A percentile compares a stretch with the other conserved stretches of the same genome.
Conservation (phyloP, 2,113 vertebrate genomes). For the Vireo altiloquus region DNA sequence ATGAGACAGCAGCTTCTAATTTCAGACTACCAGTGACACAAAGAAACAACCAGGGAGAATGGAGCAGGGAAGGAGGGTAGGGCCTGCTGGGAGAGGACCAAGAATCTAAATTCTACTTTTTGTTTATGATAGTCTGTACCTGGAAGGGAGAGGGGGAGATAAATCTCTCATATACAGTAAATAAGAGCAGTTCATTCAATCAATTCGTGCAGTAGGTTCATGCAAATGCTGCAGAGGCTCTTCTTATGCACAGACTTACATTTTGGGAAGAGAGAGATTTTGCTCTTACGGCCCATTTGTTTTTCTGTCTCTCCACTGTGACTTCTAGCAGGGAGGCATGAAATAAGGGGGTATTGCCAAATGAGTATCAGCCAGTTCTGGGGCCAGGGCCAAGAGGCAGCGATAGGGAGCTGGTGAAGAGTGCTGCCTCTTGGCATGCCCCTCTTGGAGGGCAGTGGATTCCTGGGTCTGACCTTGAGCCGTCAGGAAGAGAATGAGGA, state of each 20-base stretch:
- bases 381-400: not conserved
- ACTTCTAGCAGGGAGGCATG: not conserved
- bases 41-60: not conserved
- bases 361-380: not conserved
- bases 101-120: not conserved
- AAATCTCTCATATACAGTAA: not conserved
- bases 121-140: not conserved
- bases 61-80: not conserved
- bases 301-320: not conserved
- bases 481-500: not conserved
- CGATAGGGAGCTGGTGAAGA: not conserved
- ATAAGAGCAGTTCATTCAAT: not conserved
- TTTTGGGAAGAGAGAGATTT: not conserved
- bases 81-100: not conserved
- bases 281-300: not conserved
- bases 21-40: not conserved
- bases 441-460: not conserved
- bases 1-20: not conserved
- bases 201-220: not conserved
- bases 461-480: slow-evolving; percentile 29
- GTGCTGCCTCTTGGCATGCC: not conserved
- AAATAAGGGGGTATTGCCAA: slow-evolving; percentile 8
- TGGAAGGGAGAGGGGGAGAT: not conserved
- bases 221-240: not conserved
- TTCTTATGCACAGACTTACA: not conserved